Evolutionary conservation across 2,113 vertebrate species (phyloP).

Genomic region (Sterrhoptilus dennistouni): DNA sequence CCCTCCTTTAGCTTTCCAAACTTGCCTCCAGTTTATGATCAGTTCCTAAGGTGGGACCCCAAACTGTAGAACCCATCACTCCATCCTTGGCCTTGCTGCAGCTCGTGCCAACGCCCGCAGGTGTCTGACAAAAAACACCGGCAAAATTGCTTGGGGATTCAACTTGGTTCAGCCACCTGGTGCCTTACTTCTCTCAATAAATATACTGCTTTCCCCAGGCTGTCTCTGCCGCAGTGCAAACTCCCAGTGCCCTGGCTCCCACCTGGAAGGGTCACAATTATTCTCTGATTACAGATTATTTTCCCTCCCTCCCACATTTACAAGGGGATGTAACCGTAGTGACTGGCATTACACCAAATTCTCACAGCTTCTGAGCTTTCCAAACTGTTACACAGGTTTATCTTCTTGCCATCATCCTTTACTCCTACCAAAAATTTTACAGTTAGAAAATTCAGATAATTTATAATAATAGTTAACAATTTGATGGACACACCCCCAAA

Average conservation of each 20-base stretch:
- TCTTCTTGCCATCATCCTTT: neutral
- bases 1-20: neutral
- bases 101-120: accelerated
- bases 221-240: neutral
- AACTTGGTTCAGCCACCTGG: neutral
- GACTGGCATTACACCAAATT: neutral
- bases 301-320: neutral
- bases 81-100: neutral
- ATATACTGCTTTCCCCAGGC: neutral
- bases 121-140: neutral
- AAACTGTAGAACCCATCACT: neutral
- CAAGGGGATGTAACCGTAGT: neutral
- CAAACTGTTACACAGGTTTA: neutral
- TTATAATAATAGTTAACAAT: neutral
- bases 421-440: neutral
- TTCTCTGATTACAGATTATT: neutral
- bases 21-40: neutral
- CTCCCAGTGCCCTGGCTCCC: neutral
- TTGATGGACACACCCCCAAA: neutral
- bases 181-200: neutral
- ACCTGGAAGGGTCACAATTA: neutral
- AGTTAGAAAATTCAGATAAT: neutral
- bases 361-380: neutral
- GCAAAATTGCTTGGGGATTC: neutral
- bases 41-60: neutral